Evolutionary conservation across 2,113 vertebrate species (phyloP).

Genomic region (Microtus oregoni): DNA sequence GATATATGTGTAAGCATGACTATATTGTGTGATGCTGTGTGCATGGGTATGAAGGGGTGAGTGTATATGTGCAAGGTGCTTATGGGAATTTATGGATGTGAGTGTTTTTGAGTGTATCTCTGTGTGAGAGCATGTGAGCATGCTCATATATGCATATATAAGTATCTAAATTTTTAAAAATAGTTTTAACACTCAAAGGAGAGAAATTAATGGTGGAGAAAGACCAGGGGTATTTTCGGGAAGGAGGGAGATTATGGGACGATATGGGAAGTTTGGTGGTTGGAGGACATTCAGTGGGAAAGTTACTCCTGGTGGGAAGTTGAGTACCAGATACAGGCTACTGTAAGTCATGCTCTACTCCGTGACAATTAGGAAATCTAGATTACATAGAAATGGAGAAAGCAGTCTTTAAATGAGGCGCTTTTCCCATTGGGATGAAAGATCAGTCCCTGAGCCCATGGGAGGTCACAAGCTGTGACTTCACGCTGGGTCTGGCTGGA

Average conservation of each 20-base stretch:
- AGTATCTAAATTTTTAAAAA: not conserved
- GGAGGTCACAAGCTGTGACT: not conserved
- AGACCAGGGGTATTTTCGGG: not conserved
- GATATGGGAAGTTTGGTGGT: not conserved
- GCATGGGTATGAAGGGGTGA: not conserved
- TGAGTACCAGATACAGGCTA: not conserved
- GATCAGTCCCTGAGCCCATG: not conserved
- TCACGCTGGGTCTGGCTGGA: not conserved
- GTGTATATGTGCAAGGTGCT: not conserved
- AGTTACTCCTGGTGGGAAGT: not conserved
- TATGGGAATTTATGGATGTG: not conserved
- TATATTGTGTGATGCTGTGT: not conserved
- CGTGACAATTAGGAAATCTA: not conserved
- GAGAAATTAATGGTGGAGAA: not conserved
- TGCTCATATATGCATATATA: not conserved
- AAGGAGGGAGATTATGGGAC: not conserved
- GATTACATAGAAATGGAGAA: not conserved
- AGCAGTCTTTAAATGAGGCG: not conserved
- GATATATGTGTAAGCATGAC: not conserved
- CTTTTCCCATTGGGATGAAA: not conserved
- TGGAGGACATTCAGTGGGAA: not conserved
- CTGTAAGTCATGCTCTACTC: not conserved
- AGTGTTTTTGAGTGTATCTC: not conserved
- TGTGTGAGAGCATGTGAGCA: too few relatives aligned
- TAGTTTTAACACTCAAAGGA: conserved; percentile 2